These are phyloP conservation scores for Exocentrus adspersus DNA, from an alignment of 2,888 invertebrate species.

Conservation along the genomic window DNA sequence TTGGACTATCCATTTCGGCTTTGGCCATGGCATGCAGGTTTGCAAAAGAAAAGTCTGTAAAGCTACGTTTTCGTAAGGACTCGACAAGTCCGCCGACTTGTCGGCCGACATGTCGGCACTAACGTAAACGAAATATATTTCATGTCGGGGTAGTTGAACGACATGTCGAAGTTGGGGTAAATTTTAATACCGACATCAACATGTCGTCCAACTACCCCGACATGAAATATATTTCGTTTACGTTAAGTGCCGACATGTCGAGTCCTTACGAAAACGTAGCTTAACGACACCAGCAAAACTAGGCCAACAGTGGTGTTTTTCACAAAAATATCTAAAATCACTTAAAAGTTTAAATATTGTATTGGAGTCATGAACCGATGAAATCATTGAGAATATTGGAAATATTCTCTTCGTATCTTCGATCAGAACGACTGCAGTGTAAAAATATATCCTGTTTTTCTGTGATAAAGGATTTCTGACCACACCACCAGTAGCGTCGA, in stretches of 20 bases:
- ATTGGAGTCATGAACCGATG: neutral
- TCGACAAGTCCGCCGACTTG: too few relatives aligned
- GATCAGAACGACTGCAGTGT: neutral
- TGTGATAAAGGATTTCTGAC: neutral
- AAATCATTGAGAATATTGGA: neutral
- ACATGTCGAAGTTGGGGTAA: too few relatives aligned
- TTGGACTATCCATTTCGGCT: too few relatives aligned
- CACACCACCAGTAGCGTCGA: neutral
- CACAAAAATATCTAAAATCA: slow-evolving; percentile 5
- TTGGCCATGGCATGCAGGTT: slow-evolving; percentile 32
- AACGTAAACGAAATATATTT: too few relatives aligned
- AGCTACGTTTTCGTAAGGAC: too few relatives aligned
- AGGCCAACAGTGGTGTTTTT: slow-evolving; percentile 1
- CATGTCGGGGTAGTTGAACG: too few relatives aligned
- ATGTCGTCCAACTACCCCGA: too few relatives aligned
- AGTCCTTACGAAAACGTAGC: too few relatives aligned
- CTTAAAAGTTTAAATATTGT: neutral
- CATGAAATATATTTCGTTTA: too few relatives aligned
- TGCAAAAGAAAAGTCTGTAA: slow-evolving; percentile 23
- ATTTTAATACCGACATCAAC: too few relatives aligned
- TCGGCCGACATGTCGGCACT: too few relatives aligned
- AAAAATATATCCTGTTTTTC: neutral
- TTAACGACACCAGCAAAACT: neutral
- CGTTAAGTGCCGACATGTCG: too few relatives aligned
- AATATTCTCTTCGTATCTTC: neutral